A percentile compares a stretch with the other conserved stretches of the same genome.
These are phyloP conservation scores for Melozone crissalis DNA, from an alignment of 2,113 vertebrate species.

Conservation along the genomic window DNA sequence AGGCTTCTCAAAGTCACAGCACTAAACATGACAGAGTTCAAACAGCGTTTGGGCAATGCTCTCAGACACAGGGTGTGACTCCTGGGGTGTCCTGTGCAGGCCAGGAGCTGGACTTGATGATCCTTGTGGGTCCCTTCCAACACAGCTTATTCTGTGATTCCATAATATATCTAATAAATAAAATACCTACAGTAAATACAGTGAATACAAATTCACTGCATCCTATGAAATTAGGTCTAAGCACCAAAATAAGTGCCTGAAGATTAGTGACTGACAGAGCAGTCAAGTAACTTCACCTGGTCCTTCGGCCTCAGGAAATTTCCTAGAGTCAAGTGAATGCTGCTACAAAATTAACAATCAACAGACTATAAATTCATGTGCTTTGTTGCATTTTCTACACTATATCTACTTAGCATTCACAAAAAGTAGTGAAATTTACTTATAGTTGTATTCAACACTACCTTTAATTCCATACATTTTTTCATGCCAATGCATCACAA, in stretches of 20 bases:
- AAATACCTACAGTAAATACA: not conserved
- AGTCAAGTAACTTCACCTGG: not conserved
- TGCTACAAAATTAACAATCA: not conserved
- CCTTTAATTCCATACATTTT: not conserved
- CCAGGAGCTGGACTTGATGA: accelerated
- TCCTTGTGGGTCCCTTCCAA: not conserved
- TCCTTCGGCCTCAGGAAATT: not conserved
- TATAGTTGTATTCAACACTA: not conserved
- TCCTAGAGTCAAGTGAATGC: not conserved
- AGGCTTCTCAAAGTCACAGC: not conserved
- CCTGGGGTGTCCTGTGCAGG: not conserved
- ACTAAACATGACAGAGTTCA: not conserved
- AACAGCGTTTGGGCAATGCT: accelerated
- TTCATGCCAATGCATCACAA: not conserved
- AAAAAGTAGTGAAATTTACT: not conserved
- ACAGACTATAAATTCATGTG: not conserved
- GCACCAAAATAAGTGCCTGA: not conserved
- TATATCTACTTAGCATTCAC: not conserved
- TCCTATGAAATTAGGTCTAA: not conserved
- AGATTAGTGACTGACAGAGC: not conserved
- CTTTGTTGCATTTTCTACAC: not conserved
- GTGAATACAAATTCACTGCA: not conserved
- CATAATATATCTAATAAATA: not conserved
- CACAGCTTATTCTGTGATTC: not conserved
- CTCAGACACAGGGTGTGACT: not conserved